These are phyloP conservation scores for Cathartes aura DNA, from an alignment of 2,113 vertebrate species.

Conservation along the genomic window DNA sequence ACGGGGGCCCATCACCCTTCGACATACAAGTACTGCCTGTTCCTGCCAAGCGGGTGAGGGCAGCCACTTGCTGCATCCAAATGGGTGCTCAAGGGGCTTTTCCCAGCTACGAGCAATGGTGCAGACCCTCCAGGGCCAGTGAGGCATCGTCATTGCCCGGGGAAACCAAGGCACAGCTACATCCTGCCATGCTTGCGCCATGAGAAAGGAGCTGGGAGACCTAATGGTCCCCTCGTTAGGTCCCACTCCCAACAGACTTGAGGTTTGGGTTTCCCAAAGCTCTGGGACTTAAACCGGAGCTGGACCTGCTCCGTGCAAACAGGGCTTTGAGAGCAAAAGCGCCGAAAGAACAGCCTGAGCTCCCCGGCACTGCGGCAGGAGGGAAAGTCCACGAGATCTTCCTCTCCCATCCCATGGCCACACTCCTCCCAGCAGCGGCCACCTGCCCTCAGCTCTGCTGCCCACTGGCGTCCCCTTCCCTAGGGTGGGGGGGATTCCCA, in stretches of 20 bases:
- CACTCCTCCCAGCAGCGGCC: accelerated
- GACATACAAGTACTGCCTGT: neutral
- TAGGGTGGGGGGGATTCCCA: neutral
- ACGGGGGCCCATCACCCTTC: neutral
- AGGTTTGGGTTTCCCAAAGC: neutral
- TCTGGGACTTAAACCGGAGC: neutral
- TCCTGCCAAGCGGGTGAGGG: neutral
- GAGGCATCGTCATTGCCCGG: neutral
- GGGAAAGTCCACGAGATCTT: neutral
- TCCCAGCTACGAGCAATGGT: neutral
- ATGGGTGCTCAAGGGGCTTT: neutral
- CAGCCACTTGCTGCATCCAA: neutral
- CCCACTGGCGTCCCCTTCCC: neutral
- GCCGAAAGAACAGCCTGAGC: neutral
- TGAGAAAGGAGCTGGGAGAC: neutral
- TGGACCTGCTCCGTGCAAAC: neutral
- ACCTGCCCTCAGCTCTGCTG: neutral
- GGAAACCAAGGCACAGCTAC: neutral
- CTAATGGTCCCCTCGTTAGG: neutral
- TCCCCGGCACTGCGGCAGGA: neutral
- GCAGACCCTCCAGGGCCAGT: neutral
- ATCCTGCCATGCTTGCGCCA: accelerated
- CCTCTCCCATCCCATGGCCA: neutral
- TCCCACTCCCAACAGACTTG: neutral
- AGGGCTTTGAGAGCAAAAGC: neutral